Evolutionary conservation across 2,797 vertebrate species (phyloP).

Genomic region (Pachyuromys duprasi): DNA sequence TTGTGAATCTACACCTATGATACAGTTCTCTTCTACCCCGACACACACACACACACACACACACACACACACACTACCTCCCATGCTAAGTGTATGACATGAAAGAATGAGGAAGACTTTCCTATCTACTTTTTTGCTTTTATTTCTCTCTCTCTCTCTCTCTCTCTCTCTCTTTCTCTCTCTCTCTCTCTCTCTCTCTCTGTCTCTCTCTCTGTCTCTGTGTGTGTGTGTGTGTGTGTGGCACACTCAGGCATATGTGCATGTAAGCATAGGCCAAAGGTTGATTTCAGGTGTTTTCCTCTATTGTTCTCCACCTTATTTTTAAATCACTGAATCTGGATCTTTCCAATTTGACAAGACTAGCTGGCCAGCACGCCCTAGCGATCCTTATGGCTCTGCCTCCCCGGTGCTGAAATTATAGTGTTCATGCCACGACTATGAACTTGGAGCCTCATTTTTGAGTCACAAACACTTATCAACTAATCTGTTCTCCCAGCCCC

Average conservation of each 20-base stretch:
- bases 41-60: neutral
- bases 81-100: neutral
- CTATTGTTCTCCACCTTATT: neutral
- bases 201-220: neutral
- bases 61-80: neutral
- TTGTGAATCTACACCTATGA: neutral
- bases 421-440: neutral
- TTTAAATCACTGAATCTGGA: neutral
- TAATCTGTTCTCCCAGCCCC: neutral
- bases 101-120: neutral
- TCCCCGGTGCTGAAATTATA: neutral
- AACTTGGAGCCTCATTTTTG: neutral
- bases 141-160: neutral
- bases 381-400: neutral
- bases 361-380: neutral
- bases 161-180: too few relatives aligned
- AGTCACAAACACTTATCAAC: neutral
- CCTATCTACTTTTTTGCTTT: neutral
- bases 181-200: neutral
- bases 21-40: neutral
- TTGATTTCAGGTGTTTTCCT: neutral
- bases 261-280: neutral
- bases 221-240: neutral
- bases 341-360: neutral
- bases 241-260: neutral